Evolutionary conservation across 2,888 invertebrate genomes (phyloP).

Genomic region (Drosophila aldrichi): DNA sequence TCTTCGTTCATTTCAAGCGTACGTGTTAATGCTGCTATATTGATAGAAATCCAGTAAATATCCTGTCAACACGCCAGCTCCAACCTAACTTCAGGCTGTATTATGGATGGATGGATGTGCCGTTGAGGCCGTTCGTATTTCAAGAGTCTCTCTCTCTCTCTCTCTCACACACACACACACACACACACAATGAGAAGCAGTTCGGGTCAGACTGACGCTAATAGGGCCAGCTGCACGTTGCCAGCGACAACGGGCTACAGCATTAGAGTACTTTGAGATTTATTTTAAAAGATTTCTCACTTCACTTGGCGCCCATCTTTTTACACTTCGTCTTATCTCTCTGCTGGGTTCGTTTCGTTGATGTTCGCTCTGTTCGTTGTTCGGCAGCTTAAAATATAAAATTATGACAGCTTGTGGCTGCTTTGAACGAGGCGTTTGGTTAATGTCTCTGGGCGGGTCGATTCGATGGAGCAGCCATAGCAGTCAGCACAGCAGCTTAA

Average conservation of each 20-base stretch:
- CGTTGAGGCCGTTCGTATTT: slow-evolving; percentile 9
- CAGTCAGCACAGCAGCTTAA: slow-evolving; percentile 16
- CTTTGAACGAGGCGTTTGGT: slow-evolving; percentile 36
- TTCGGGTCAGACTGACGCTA: slow-evolving; percentile 57
- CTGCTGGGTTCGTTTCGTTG: slow-evolving; percentile 21
- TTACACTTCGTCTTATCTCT: slow-evolving; percentile 32
- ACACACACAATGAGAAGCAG: slow-evolving; percentile 1
- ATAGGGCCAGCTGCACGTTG: slow-evolving; percentile 80
- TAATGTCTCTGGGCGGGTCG: slow-evolving; percentile 20
- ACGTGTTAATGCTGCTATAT: slow-evolving; percentile 78
- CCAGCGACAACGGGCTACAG: slow-evolving; percentile 67
- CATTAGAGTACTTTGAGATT: slow-evolving; percentile 73
- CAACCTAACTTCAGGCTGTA: slow-evolving; percentile 29
- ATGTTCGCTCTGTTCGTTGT: slow-evolving; percentile 15
- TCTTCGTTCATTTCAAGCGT: slow-evolving; percentile 62
- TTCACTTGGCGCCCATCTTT: slow-evolving; percentile 21
- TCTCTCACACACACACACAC: neutral
- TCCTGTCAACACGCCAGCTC: slow-evolving; percentile 72
- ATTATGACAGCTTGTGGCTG: slow-evolving; percentile 73
- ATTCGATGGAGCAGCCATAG: neutral
- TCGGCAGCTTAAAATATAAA: slow-evolving; percentile 68
- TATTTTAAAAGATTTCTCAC: slow-evolving; percentile 66
- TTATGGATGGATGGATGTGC: slow-evolving; percentile 7
- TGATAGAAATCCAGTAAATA: slow-evolving; percentile 81
- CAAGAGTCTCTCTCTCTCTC: neutral